Evolutionary conservation across 2,797 vertebrate species (phyloP), one percentile per base, ranked within the genome.

Genomic region (Myotis findleyi): DNA sequence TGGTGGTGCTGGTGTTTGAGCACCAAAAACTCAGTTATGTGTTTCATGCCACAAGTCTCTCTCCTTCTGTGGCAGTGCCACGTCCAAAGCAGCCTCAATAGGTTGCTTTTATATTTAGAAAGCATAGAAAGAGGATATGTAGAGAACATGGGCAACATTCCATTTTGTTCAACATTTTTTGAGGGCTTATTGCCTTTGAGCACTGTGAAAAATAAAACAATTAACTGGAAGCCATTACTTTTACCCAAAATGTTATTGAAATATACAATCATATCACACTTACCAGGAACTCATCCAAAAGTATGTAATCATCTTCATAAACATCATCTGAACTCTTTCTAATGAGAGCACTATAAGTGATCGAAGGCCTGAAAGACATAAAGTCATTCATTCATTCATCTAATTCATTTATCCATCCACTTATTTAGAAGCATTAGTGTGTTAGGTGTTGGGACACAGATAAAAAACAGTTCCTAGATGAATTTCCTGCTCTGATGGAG

Each of bases 41-140:
- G 9, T 88, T 82, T 87, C 71, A 51, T 64, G 47, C 51, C 55
- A 51, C 41, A 73, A 8, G 49, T 73, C 64, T 30, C 0, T 12
- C 2, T 89, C 44, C 33, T 38, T 77, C 11, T 36, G 25, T n/a
- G 23, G 36, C 18, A 38, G 44, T 38, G 77, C 16, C 5, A 41
- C 47, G 20, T 8, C 30, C 17, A 71, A 81, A 72, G 44, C 30
- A 69, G 8, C n/a, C 41, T 92, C 38, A 25, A 30, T 36, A 57
- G 44, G 53, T 21, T 55, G 44, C 17, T 73, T 89, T 87, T 75
- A 68, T 88, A 93, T 92, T 82, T 85, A 71, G 51, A 57, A 92
- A 41, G 5, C 7, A 20, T 7, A 80, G n/a, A 16, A 66, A 38
- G 17, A 95, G 4, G 16, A 59, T 41, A 47, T 49, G 3, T 6